Evolutionary conservation across 2,888 invertebrate species (phyloP).

Genomic region (Agriopis aurantiaria): DNA sequence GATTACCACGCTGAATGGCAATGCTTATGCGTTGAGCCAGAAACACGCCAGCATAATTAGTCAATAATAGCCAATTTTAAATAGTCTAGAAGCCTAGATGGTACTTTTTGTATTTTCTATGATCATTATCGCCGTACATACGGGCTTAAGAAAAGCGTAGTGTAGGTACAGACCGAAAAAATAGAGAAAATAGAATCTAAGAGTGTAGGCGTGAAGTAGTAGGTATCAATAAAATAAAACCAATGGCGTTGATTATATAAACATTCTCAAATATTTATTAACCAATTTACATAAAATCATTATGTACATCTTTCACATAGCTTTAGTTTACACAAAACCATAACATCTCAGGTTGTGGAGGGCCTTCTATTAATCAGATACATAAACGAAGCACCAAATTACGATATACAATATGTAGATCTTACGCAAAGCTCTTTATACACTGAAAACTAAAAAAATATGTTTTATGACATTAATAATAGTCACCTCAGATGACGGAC

Average conservation of each 20-base stretch:
- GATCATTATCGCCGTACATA: too few relatives aligned
- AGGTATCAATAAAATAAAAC: conserved; percentile 51
- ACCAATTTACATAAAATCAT: conserved; percentile 86
- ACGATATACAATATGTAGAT: conserved; percentile 70
- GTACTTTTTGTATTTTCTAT: too few relatives aligned
- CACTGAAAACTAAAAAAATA: conserved; percentile 59
- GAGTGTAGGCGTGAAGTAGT: too few relatives aligned
- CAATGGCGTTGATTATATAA: conserved; percentile 79
- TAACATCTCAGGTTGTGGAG: conserved; percentile 82
- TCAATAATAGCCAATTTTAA: too few relatives aligned
- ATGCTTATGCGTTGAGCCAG: too few relatives aligned
- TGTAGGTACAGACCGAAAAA: too few relatives aligned
- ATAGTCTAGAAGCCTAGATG: too few relatives aligned
- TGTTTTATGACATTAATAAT: conserved; percentile 12
- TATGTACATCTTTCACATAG: conserved; percentile 85
- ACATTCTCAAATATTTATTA: conserved; percentile 87
- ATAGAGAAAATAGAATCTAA: too few relatives aligned
- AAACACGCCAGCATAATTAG: too few relatives aligned
- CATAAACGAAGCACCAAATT: conserved; percentile 82
- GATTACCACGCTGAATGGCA: too few relatives aligned
- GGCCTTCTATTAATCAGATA: conserved; percentile 83
- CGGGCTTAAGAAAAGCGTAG: too few relatives aligned
- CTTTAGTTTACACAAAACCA: conserved; percentile 82
- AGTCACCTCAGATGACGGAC: too few relatives aligned
- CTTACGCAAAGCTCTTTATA: conserved; percentile 79